Evolutionary conservation across 53 echinoderm and acorn worm genomes (phyloP).

Genomic region (Temnopleurus reevesii): DNA sequence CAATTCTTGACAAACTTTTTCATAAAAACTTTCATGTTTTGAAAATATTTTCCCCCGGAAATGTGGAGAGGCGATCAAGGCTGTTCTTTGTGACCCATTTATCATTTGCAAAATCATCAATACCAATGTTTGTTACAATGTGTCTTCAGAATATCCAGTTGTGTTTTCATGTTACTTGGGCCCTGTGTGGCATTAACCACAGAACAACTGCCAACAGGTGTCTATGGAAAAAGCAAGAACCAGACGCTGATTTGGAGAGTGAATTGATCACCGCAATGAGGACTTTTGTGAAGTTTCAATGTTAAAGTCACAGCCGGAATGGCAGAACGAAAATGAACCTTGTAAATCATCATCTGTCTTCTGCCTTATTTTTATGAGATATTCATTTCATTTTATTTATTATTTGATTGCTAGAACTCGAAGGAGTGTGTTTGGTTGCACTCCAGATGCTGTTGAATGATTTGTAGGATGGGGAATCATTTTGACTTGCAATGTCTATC

Average conservation of each 20-base stretch:
- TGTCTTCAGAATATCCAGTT: neutral
- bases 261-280: neutral
- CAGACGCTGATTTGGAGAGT: neutral
- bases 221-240: neutral
- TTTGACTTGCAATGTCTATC: neutral
- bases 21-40: no score
- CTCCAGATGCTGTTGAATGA: neutral
- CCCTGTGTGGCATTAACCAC: neutral
- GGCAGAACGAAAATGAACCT: neutral
- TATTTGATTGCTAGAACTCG: no score
- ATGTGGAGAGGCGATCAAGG: conserved; percentile 4
- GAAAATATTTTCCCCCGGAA: no score
- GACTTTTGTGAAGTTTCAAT: conserved; percentile 29
- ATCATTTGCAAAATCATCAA: neutral
- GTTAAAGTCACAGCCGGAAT: conserved; percentile 30
- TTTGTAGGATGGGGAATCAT: neutral
- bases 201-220: neutral
- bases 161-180: neutral
- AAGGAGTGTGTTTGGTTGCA: neutral
- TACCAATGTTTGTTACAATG: neutral
- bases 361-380: no score
- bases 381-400: neutral
- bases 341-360: conserved; percentile 7
- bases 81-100: neutral
- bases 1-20: no score